These are phyloP conservation scores for Margarornis squamiger DNA, from an alignment of 2,797 vertebrate genomes.

Conservation along the genomic window DNA sequence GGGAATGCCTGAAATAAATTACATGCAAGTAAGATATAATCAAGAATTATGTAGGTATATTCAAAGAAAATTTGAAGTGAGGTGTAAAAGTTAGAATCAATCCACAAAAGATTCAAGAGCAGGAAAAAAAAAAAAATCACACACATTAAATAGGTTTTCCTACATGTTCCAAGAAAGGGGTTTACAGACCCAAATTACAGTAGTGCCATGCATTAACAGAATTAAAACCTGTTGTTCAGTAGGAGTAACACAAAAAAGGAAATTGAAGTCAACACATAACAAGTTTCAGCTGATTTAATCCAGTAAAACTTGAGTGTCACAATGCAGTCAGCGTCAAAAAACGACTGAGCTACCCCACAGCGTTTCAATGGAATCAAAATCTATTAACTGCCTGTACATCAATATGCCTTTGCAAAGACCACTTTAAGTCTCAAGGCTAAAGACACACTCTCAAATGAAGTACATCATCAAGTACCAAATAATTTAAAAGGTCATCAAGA, in stretches of 20 bases:
- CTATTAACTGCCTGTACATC: conserved; percentile 29
- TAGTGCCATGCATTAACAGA: neutral
- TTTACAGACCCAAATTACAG: neutral
- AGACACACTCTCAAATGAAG: conserved; percentile 25
- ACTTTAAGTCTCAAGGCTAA: conserved; percentile 43
- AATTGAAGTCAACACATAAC: neutral
- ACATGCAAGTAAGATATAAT: neutral
- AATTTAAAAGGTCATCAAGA: conserved; percentile 52
- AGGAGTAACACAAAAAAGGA: neutral
- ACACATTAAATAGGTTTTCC: neutral
- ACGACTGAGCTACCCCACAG: neutral
- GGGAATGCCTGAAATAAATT: neutral
- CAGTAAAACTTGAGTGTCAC: neutral
- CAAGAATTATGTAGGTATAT: neutral
- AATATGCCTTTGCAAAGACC: neutral
- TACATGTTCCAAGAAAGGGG: neutral
- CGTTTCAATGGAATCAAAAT: neutral
- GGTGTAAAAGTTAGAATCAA: neutral
- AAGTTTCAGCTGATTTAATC: neutral
- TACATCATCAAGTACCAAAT: conserved; percentile 45
- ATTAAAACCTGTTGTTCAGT: neutral
- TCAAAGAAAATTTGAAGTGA: neutral
- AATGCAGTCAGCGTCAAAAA: neutral
- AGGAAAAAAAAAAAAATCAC: neutral
- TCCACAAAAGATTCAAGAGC: neutral